phyloP scores from a whole-genome alignment of 2,113 vertebrate genomes.

The Petromus typicus region DNA sequence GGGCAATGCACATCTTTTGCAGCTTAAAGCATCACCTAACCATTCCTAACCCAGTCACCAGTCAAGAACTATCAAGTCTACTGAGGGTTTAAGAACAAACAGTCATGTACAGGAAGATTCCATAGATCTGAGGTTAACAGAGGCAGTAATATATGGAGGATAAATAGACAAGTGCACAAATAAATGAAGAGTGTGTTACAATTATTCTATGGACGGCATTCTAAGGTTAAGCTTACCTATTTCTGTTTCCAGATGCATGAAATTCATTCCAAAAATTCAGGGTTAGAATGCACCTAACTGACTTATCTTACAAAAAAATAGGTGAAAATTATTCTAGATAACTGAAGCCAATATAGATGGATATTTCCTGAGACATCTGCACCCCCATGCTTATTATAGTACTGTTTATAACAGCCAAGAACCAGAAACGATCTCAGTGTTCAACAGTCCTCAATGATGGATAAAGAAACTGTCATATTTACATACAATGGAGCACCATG shows the following conservation, averaged over 20 bases:
- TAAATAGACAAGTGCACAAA: not conserved
- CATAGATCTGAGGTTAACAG: not conserved
- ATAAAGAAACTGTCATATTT: not conserved
- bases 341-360: not conserved
- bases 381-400: not conserved
- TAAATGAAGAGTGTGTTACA: not conserved
- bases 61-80: not conserved
- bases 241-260: not conserved
- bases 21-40: not conserved
- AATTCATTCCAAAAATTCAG: not conserved
- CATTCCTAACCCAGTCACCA: not conserved
- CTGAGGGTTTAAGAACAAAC: not conserved
- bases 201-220: not conserved
- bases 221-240: not conserved
- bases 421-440: not conserved
- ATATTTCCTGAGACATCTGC: not conserved
- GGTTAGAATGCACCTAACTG: not conserved
- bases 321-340: not conserved
- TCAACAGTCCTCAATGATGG: not conserved
- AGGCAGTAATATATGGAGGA: not conserved
- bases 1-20: not conserved
- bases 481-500: not conserved
- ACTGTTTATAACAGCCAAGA: not conserved
- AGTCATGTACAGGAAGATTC: not conserved
- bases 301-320: not conserved